These are phyloP conservation scores for Tribolium madens DNA, from an alignment of 1,140 invertebrate genomes.

Conservation along the genomic window DNA sequence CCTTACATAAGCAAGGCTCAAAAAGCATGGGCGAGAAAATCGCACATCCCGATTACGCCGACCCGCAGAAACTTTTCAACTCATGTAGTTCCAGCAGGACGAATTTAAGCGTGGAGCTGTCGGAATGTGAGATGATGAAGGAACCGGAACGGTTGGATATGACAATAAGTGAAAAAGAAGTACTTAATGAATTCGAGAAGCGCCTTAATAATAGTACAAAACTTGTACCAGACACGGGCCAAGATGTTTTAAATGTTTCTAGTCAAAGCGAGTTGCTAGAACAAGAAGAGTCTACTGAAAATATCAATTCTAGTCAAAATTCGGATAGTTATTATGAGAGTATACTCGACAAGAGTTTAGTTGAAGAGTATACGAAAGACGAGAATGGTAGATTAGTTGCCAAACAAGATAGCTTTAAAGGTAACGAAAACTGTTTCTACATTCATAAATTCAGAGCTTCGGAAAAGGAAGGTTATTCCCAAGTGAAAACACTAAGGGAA, in stretches of 20 bases:
- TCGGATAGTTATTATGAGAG: conserved; percentile 64
- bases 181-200: conserved; percentile 60
- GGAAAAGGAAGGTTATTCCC: conserved; percentile 1
- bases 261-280: conserved; percentile 46
- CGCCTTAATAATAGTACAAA: conserved; percentile 51
- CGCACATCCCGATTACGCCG: conserved; percentile 87
- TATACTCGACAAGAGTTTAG: conserved; percentile 60
- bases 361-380: conserved; percentile 58
- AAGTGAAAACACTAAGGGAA: conserved; percentile 26
- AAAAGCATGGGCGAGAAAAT: conserved; percentile 86
- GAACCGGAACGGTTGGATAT: conserved; percentile 59
- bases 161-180: conserved; percentile 62
- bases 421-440: conserved; percentile 46
- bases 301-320: conserved; percentile 58
- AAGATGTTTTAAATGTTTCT: conserved; percentile 43
- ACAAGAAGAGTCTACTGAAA: conserved; percentile 18
- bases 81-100: conserved; percentile 32
- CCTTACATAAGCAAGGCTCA: conserved; percentile 78
- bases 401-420: conserved; percentile 61
- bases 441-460: conserved; percentile 15
- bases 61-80: conserved; percentile 70
- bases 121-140: conserved; percentile 45
- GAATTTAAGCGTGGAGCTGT: conserved; percentile 29
- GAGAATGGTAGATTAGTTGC: conserved; percentile 55
- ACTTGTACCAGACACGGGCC: conserved; percentile 42